Percentiles rank a stretch among this genome's conserved stretches.
Evolutionary conservation across 2,888 invertebrate genomes (phyloP).

Genomic region (Linyphia triangularis): DNA sequence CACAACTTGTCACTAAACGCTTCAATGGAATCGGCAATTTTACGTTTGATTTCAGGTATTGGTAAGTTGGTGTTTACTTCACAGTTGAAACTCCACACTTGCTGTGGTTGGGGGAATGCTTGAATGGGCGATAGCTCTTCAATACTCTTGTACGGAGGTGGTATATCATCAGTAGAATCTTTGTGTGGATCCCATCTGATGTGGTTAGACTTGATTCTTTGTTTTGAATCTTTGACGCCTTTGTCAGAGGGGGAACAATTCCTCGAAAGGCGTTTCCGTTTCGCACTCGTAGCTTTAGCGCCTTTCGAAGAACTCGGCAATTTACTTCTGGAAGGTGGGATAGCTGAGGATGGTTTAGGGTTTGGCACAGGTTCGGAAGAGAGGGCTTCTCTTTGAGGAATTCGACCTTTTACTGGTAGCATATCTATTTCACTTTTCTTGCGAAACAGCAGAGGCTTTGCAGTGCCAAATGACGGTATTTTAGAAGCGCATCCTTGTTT

Average conservation of each 20-base stretch:
- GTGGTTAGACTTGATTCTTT: slow-evolving; percentile 55
- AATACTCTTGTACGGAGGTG: slow-evolving; percentile 8
- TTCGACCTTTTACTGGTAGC: neutral
- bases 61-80: slow-evolving; percentile 37
- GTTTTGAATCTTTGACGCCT: slow-evolving; percentile 57
- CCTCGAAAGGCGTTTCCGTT: slow-evolving; percentile 55
- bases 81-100: slow-evolving; percentile 70
- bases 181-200: slow-evolving; percentile 48
- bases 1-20: slow-evolving; percentile 37
- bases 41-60: slow-evolving; percentile 35
- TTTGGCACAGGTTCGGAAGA: slow-evolving; percentile 46
- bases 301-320: slow-evolving; percentile 5
- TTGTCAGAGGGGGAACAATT: slow-evolving; percentile 55
- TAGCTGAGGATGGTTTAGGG: slow-evolving; percentile 33
- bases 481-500: slow-evolving; percentile 60
- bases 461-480: slow-evolving; percentile 58
- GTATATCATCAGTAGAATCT: slow-evolving; percentile 21
- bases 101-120: slow-evolving; percentile 50
- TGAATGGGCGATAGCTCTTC: slow-evolving; percentile 33
- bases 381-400: slow-evolving; percentile 26
- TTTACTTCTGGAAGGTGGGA: slow-evolving; percentile 37
- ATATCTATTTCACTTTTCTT: slow-evolving; percentile 61
- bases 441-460: slow-evolving; percentile 34
- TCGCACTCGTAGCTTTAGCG: slow-evolving; percentile 46
- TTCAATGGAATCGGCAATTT: slow-evolving; percentile 43